Evolutionary conservation across 2,113 vertebrate genomes (phyloP), one percentile per base, ranked within the genome.

Genomic region (Megalops atlanticus): DNA sequence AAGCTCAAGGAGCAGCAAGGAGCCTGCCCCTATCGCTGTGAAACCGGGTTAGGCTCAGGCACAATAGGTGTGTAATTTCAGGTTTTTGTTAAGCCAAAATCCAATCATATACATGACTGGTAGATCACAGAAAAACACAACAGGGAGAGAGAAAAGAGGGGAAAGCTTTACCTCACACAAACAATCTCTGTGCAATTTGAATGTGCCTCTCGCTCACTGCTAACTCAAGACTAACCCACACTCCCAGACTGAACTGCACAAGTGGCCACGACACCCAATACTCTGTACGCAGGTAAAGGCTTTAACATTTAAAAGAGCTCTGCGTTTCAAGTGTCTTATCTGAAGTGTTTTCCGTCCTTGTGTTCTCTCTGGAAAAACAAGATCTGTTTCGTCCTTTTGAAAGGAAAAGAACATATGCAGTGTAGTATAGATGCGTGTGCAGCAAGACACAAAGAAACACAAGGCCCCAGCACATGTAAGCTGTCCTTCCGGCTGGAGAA

Each of bases 21-120:
- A 91, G 92, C 91, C 92, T 92, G 86, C 93, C 94, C 94, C 91
- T 92, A 92, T 93, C 76, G 83, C 95, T 93, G 94, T 93, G 95
- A 96, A 96, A 94, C 95, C 91, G 89, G 93, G 97, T 94, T 98
- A 97, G 98, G 94, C 94, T 89, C 88, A 81, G 90, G 92, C 95
- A 97, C 96, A 98, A 98, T 97, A 96, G 95, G 96, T 97, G 96
- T 98, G 96, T 98, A 98, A 98, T 98, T 97, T 98, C 96, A 97
- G 96, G 95, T 98, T 98, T 93, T 98, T 98, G 96, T 99, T 96
- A 95, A 96, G 95, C 94, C 91, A 91, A 97, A 99, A 99, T 98
- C 96, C 97, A 98, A 98, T 99, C 97, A 98, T 95, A 97, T 99
- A 98, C 96, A 98, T 97, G 96, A 97, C 95, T 97, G 96, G 95